Evolutionary conservation across 2,888 invertebrate species (phyloP), one percentile per base, ranked within the genome.

Genomic region (Fragum sueziense): DNA sequence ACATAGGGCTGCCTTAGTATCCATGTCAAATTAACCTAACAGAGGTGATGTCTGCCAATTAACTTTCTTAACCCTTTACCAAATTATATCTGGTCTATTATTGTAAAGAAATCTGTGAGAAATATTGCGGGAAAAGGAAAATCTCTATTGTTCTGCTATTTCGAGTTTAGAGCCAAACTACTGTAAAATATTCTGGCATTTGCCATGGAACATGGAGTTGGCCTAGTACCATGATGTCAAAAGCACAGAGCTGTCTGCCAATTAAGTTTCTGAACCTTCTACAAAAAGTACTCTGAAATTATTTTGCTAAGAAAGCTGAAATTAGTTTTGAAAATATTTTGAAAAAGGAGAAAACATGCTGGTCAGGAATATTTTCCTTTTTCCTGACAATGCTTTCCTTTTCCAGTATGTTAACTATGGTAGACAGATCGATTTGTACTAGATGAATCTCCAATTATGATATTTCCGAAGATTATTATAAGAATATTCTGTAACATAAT

Each of bases 11-110:
- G 27, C 41, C 14, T 41, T 22, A 41, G 41, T 27, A 65, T 25
- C 25, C 25, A 41, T 65, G 41, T 65, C 65, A 65, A 65, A 65
- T 41, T 65, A 65, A 65, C 41, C 65, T 41, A 65, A 65, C 65
- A 37, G 65, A 41, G 31, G 22, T 65, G 29, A 20, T 29, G 41
- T 33, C 65, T 65, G 65, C 41, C 65, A 65, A 33, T 61, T 33
- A 61, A 47, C 47, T 47, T 47, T n/a, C 47, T 47, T 14, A 14
- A 47, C 34, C 33, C 62, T 33, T 20, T 6, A 1, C 17, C 17
- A 47, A 47, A 47, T 20, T 3, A 6, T 20, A 47, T 47, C 2
- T 47, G 47, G 17, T 2, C 47, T n/a, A n/a, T n/a, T n/a, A n/a
- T n/a, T n/a, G n/a, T n/a, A n/a, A 47, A 20, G 47, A 47, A 47